Base-by-base conservation (phyloP, 2,888 invertebrate species). In the Eupithecia abbreviata region DNA sequence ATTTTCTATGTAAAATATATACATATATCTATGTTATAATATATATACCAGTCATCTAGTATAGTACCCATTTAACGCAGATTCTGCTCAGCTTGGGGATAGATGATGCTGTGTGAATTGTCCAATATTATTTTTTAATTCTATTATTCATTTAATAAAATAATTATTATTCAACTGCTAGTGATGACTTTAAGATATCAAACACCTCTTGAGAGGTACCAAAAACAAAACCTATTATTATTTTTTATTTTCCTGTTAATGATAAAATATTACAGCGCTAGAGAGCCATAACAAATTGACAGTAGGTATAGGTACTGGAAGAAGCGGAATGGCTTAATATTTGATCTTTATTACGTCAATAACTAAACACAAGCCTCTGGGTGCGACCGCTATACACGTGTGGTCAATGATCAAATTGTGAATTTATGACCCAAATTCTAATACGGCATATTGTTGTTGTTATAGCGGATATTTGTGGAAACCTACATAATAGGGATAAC, bases 341-440 rank as follows among this genome's bases (percentile, higher is more conserved):
- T 72, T 70, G 41, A 13, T 5, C 43, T 68, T 67, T 68, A 72
- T 69, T 65, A 72, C 51, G 51, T 13, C 69, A 70, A 55, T 71
- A 41, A 68, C 41, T 47, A 73, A 73, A 45, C 45, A 49, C 18
- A 12, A 18, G 58, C 42, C 41, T 66, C 66, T 71, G 58, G 71
- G 73, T 71, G 77, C 65, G 68, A 77, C 72, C 58, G 66, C 45
- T 42, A 68, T 51, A 47, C 47, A 68, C 71, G 62, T 68, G 67
- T 74, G 45, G 51, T 43, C 45, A 68, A 68, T 30, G 30, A 30
- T 30, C 30, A 30, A 30, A 30, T 30, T 30, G 30, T 30, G 30
- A 30, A 30, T 66, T 70, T 74, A 72, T 66, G 66, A 66, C 42
- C 66, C 66, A 66, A 66, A 42, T 66, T 66, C 42, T 15, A 42